A percentile compares a stretch with the other conserved stretches of the same genome.
phyloP scores from a whole-genome alignment of 2,113 vertebrate genomes.

The Takifugu flavidus region DNA sequence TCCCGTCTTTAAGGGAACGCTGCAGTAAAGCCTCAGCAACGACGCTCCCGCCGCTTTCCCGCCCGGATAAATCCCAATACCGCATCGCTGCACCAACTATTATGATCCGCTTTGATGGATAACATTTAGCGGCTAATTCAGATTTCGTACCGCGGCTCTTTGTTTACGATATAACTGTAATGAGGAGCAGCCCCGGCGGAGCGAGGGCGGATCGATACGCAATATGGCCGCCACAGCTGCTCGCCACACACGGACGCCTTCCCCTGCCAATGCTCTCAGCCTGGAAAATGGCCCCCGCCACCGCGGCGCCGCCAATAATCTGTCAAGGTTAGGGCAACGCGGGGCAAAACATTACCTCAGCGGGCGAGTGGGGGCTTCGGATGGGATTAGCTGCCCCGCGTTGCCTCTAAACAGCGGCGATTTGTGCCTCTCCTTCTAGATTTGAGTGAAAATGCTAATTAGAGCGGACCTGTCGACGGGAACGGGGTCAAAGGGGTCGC shows the following conservation, averaged over 20 bases:
- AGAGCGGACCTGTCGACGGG: too few species aligned
- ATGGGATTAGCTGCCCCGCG: neutral
- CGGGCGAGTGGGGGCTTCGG: slow-evolving; percentile 16
- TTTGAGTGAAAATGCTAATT: too few species aligned
- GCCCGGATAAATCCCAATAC: slow-evolving; percentile 58
- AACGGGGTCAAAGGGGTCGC: too few species aligned
- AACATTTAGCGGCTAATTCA: slow-evolving; percentile 76
- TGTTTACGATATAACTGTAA: slow-evolving; percentile 89
- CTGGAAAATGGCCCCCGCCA: slow-evolving; percentile 63
- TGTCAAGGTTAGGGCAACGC: slow-evolving; percentile 67
- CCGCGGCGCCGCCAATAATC: slow-evolving; percentile 72
- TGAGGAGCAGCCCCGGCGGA: slow-evolving; percentile 75
- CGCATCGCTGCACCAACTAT: slow-evolving; percentile 67
- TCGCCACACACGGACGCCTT: slow-evolving; percentile 71
- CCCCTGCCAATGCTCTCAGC: slow-evolving; percentile 77
- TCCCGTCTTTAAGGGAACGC: slow-evolving; percentile 50
- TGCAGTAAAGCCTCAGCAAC: neutral
- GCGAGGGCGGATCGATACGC: slow-evolving; percentile 77
- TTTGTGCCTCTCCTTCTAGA: too few species aligned
- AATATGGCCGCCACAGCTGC: slow-evolving; percentile 82
- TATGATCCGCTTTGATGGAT: slow-evolving; percentile 76
- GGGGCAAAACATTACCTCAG: slow-evolving; percentile 59
- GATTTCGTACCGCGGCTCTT: slow-evolving; percentile 74
- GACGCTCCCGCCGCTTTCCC: too few species aligned
- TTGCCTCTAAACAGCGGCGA: too few species aligned